Evolutionary conservation across 2,797 vertebrate species (phyloP).

Genomic region (Tinamus major): DNA sequence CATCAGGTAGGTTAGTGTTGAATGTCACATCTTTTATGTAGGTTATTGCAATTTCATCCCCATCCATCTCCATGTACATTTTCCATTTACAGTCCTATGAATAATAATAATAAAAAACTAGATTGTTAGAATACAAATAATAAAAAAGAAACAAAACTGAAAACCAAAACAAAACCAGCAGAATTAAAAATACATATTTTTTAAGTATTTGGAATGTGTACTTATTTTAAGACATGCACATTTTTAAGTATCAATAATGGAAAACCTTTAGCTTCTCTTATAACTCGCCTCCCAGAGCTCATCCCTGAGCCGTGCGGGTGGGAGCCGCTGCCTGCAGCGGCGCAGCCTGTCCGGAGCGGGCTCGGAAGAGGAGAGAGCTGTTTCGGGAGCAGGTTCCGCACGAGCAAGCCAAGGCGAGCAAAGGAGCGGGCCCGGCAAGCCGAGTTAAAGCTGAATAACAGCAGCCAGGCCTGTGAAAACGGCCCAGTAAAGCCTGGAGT

Average conservation of each 20-base stretch:
- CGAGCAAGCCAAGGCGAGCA: constrained; percentile 22
- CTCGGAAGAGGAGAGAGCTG: background rate
- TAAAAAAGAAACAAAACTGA: constrained; percentile 17
- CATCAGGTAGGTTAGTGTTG: constrained; percentile 88
- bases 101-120: constrained; percentile 74
- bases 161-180: background rate
- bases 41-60: constrained; percentile 94
- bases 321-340: background rate
- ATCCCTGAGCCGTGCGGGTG: background rate
- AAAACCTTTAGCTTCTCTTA: background rate
- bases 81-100: constrained; percentile 99
- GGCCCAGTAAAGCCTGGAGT: background rate
- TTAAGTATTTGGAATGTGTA: background rate
- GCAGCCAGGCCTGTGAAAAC: background rate
- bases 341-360: background rate
- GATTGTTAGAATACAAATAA: constrained; percentile 69
- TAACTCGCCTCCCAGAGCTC: background rate
- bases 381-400: background rate
- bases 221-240: background rate
- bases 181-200: background rate
- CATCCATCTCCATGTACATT: constrained; percentile 98
- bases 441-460: background rate
- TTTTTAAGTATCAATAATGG: constrained; percentile 22
- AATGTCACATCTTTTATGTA: constrained; percentile 99
- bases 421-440: background rate